phyloP scores from a whole-genome alignment of 2,113 vertebrate species.

The Gymnocephalus cernua region DNA sequence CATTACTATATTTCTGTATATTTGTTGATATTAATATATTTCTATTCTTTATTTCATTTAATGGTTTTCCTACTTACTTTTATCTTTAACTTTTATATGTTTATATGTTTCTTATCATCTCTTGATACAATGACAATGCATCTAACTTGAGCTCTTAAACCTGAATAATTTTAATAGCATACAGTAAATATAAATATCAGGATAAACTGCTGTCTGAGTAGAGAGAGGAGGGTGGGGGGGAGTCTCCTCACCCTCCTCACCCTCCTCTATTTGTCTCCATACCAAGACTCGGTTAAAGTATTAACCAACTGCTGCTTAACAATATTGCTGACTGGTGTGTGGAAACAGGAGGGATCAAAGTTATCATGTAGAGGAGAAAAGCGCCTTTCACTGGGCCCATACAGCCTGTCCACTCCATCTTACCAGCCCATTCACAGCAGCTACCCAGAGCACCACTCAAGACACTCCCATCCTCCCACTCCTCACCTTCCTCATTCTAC shows the following conservation, averaged over 20 bases:
- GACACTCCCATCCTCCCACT: conserved; percentile 81
- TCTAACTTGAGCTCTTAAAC: not conserved
- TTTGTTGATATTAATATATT: not conserved
- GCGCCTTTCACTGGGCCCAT: conserved; percentile 78
- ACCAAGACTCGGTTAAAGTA: conserved; percentile 77
- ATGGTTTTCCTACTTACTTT: not conserved
- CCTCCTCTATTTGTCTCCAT: conserved; percentile 41
- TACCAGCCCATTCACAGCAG: conserved; percentile 79
- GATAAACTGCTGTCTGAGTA: not conserved
- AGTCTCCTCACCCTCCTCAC: not conserved
- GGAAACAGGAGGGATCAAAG: conserved; percentile 86
- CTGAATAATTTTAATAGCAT: not conserved
- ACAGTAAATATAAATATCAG: conserved; percentile 6
- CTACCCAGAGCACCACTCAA: conserved; percentile 72
- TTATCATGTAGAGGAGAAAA: conserved; percentile 85
- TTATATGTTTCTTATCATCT: not conserved
- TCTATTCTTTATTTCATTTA: too few species aligned
- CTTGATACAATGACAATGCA: not conserved
- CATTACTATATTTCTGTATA: not conserved
- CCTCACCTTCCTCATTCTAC: conserved; percentile 73
- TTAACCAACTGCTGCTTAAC: conserved; percentile 84
- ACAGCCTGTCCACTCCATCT: conserved; percentile 87
- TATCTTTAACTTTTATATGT: not conserved
- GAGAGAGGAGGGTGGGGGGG: not conserved
- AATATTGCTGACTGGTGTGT: conserved; percentile 87